phyloP scores from a whole-genome alignment of 2,113 vertebrate species.

The rat (Rattus norvegicus) region DNA sequence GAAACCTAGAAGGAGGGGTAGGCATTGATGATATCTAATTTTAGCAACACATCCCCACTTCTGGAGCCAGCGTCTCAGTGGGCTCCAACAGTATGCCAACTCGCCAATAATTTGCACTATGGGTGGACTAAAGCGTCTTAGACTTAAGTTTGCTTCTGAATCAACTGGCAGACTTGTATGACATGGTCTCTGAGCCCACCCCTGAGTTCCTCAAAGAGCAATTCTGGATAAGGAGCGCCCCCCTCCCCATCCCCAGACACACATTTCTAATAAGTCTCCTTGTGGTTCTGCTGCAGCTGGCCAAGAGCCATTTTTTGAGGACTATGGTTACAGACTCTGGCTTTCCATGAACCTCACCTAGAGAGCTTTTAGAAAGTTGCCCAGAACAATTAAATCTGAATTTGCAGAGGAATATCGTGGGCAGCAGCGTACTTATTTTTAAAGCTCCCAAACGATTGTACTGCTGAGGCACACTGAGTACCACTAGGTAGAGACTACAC shows the following conservation, averaged over 20 bases:
- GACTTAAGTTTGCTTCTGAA: background rate
- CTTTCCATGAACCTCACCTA: background rate
- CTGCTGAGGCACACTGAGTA: conserved; percentile 1
- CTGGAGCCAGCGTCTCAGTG: background rate
- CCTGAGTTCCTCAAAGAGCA: background rate
- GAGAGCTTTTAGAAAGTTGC: background rate
- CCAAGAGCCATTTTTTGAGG: background rate
- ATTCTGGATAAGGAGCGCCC: background rate
- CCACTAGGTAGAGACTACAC: background rate
- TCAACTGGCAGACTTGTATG: background rate
- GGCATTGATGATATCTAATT: background rate
- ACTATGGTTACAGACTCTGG: background rate
- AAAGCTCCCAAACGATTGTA: background rate
- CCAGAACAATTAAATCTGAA: conserved; percentile 32
- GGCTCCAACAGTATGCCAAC: background rate
- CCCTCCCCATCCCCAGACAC: background rate
- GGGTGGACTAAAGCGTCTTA: background rate
- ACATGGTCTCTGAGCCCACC: background rate
- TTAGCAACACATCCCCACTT: background rate
- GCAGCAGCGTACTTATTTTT: background rate
- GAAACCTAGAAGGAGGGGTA: no score
- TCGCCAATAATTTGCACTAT: background rate
- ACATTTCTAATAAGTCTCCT: background rate
- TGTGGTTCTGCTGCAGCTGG: background rate
- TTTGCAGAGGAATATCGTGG: background rate